These are phyloP conservation scores for Scomberomorus guttatus DNA, from an alignment of 2,797 vertebrate species.

Conservation along the genomic window DNA sequence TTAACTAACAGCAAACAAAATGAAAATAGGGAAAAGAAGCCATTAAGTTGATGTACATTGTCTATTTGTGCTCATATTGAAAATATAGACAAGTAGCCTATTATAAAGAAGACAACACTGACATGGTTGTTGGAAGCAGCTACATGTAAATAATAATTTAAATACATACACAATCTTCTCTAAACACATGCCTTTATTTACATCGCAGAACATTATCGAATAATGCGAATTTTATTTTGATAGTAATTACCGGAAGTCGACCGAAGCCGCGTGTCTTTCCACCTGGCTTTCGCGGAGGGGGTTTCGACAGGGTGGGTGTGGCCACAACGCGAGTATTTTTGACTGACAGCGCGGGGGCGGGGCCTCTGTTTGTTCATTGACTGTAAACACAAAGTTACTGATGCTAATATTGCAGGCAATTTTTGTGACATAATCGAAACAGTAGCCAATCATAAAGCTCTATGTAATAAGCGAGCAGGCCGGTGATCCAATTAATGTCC, in stretches of 20 bases:
- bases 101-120: too few relatives aligned
- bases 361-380: constrained; percentile 9
- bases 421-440: background rate
- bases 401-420: background rate
- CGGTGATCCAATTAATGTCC: constrained; percentile 9
- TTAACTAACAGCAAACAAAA: too few relatives aligned
- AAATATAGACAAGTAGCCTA: too few relatives aligned
- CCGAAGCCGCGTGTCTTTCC: rapidly evolving
- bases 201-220: too few relatives aligned
- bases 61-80: too few relatives aligned
- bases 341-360: constrained; percentile 58
- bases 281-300: constrained; percentile 45
- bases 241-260: constrained; percentile 26
- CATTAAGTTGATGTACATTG: too few relatives aligned
- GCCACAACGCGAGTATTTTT: constrained; percentile 54
- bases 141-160: background rate
- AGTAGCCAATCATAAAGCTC: constrained; percentile 6
- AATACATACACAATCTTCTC: background rate
- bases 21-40: too few relatives aligned
- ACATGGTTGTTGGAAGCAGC: background rate
- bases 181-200: background rate
- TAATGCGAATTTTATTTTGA: constrained; percentile 46
- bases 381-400: background rate
- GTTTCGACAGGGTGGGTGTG: constrained; percentile 64
- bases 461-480: background rate